These are phyloP conservation scores for Echiichthys vipera DNA, from an alignment of 2,797 vertebrate species.

Conservation along the genomic window DNA sequence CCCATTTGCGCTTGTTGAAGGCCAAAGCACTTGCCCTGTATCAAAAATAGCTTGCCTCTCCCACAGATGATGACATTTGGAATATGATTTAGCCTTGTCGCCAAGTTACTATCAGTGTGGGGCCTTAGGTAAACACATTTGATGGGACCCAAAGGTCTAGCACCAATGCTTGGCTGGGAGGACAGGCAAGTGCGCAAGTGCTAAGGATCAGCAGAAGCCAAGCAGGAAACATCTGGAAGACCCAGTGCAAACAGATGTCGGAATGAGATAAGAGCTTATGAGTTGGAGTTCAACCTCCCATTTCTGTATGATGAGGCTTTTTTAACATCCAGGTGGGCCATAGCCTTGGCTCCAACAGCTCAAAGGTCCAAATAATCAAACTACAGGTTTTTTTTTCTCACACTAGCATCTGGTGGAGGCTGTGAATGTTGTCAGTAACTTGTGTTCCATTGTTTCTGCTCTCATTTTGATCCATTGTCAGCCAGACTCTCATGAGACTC, in stretches of 20 bases:
- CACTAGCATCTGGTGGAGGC: constrained; percentile 81
- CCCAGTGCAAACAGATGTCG: constrained; percentile 86
- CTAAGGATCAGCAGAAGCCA: constrained; percentile 77
- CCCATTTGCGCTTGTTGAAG: constrained; percentile 53
- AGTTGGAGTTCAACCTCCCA: constrained; percentile 73
- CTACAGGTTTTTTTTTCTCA: constrained; percentile 61
- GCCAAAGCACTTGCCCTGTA: constrained; percentile 60
- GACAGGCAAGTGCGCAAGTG: constrained; percentile 71
- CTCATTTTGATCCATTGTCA: constrained; percentile 89
- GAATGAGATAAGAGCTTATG: constrained; percentile 82
- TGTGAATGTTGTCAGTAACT: constrained; percentile 79
- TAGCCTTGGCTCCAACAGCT: constrained; percentile 79
- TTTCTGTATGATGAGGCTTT: constrained; percentile 70
- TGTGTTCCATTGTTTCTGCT: constrained; percentile 79
- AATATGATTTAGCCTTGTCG: constrained; percentile 81
- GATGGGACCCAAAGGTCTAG: constrained; percentile 75
- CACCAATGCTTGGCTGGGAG: constrained; percentile 62
- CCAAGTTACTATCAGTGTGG: constrained; percentile 78
- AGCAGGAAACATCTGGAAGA: constrained; percentile 90
- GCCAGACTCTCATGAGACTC: constrained; percentile 78
- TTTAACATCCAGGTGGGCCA: constrained; percentile 82
- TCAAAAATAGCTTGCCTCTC: constrained; percentile 75
- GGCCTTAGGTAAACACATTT: constrained; percentile 80
- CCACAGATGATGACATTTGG: constrained; percentile 79
- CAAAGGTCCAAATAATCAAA: constrained; percentile 83